Evolutionary conservation across 2,888 invertebrate species (phyloP).

Genomic region (Trichacis sp.): DNA sequence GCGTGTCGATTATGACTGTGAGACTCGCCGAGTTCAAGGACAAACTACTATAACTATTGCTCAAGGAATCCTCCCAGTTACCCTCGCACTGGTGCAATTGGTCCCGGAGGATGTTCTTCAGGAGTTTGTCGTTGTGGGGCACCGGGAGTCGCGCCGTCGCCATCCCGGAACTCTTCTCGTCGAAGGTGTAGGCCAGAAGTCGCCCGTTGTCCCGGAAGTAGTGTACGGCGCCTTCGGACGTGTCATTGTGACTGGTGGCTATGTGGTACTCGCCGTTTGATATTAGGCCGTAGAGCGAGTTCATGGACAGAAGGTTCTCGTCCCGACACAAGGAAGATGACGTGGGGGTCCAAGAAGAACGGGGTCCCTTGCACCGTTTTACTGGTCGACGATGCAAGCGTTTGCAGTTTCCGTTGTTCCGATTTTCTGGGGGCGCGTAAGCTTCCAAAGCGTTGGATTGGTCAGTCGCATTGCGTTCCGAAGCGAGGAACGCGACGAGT

Average conservation of each 20-base stretch:
- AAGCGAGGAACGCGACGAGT: constrained; percentile 76
- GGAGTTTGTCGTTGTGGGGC: constrained; percentile 58
- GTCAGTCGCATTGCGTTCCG: constrained; percentile 71
- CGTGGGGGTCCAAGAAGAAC: neutral
- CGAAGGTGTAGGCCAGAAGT: constrained; percentile 89
- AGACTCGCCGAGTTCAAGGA: constrained; percentile 69
- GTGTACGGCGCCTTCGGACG: constrained; percentile 83
- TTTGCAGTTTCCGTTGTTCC: constrained; percentile 29
- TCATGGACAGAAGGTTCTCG: constrained; percentile 52
- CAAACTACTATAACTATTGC: constrained; percentile 71
- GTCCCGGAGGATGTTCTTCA: constrained; percentile 61
- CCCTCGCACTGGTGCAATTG: constrained; percentile 53
- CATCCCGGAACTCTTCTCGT: constrained; percentile 78
- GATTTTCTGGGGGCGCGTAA: constrained; percentile 2
- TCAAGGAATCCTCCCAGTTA: constrained; percentile 67
- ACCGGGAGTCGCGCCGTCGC: constrained; percentile 66
- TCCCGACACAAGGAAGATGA: constrained; percentile 22
- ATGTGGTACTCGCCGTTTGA: constrained; percentile 74
- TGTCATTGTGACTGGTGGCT: constrained; percentile 82
- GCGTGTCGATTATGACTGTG: constrained; percentile 67
- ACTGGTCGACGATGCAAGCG: constrained; percentile 18
- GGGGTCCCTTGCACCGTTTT: neutral
- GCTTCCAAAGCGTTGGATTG: constrained; percentile 45
- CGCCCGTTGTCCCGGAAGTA: constrained; percentile 87
- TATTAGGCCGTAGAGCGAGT: constrained; percentile 68